Conservation (phyloP, 2,113 vertebrate genomes). For the Mystacornis crossleyi region DNA sequence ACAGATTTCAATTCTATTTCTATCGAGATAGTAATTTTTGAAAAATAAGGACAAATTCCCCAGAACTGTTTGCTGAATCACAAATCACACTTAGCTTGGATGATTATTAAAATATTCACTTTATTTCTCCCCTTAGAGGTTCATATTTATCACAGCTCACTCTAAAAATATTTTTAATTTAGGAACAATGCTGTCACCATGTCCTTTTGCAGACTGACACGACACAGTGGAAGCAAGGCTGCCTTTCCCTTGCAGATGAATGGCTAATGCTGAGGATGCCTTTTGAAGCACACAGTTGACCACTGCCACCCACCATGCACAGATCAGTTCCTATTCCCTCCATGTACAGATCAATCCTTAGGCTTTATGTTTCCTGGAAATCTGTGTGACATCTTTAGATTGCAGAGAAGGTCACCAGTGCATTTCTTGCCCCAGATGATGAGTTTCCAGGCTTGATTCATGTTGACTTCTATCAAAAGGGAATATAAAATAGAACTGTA, state of each 20-base stretch:
- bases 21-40: background rate
- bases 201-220: background rate
- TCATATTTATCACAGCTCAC: background rate
- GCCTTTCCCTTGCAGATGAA: background rate
- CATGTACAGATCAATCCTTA: background rate
- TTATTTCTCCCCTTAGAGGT: background rate
- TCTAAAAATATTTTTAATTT: background rate
- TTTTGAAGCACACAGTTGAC: background rate
- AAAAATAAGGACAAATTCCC: background rate
- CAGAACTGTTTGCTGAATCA: background rate
- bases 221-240: background rate
- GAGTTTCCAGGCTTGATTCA: conserved; percentile 3
- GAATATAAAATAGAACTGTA: conserved; percentile 11
- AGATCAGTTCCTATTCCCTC: background rate
- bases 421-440: background rate
- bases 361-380: background rate
- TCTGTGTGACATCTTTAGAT: background rate
- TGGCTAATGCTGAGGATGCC: background rate
- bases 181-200: background rate
- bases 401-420: conserved; percentile 12
- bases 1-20: background rate
- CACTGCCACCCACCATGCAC: background rate
- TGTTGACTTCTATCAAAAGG: background rate
- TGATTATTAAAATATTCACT: background rate
- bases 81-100: background rate